These are phyloP conservation scores for Drosophila silvestris DNA, from an alignment of 2,888 invertebrate genomes.

Conservation along the genomic window DNA sequence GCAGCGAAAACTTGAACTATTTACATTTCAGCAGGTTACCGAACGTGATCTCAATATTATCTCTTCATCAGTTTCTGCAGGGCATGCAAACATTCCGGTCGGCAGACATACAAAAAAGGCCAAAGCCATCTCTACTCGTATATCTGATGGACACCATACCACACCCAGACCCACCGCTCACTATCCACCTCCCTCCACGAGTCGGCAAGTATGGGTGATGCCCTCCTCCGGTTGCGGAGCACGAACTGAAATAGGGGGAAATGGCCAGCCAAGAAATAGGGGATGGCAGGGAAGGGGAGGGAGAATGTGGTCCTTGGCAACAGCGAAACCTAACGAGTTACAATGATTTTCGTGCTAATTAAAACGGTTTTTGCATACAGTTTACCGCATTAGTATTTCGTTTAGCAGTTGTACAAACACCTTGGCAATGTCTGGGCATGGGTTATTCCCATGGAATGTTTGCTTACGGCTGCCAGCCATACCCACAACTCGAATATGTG, in stretches of 20 bases:
- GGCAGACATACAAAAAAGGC: conserved; percentile 24
- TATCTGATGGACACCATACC: conserved; percentile 6
- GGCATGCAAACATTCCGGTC: conserved; percentile 48
- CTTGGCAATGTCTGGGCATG: conserved; percentile 54
- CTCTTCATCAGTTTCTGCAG: conserved; percentile 75
- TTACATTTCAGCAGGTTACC: conserved; percentile 78
- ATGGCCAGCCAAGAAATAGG: conserved; percentile 37
- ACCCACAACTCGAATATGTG: neutral
- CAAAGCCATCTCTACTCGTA: conserved; percentile 12
- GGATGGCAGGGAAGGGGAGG: neutral
- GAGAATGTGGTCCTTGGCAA: conserved; percentile 4
- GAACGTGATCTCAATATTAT: conserved; percentile 83
- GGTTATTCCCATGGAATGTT: conserved; percentile 49
- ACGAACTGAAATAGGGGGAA: conserved; percentile 5
- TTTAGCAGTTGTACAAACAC: conserved; percentile 77
- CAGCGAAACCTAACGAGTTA: conserved; percentile 76
- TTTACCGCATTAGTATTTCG: conserved; percentile 81
- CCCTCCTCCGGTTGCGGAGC: conserved; percentile 17
- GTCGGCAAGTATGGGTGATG: conserved; percentile 30
- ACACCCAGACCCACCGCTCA: neutral
- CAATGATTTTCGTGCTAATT: conserved; percentile 81
- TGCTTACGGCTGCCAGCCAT: conserved; percentile 34
- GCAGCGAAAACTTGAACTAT: conserved; percentile 32
- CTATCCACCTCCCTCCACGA: neutral
- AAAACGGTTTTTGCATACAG: conserved; percentile 82